These are phyloP conservation scores for Apamea sordens DNA, from an alignment of 2,888 invertebrate genomes.

Conservation along the genomic window DNA sequence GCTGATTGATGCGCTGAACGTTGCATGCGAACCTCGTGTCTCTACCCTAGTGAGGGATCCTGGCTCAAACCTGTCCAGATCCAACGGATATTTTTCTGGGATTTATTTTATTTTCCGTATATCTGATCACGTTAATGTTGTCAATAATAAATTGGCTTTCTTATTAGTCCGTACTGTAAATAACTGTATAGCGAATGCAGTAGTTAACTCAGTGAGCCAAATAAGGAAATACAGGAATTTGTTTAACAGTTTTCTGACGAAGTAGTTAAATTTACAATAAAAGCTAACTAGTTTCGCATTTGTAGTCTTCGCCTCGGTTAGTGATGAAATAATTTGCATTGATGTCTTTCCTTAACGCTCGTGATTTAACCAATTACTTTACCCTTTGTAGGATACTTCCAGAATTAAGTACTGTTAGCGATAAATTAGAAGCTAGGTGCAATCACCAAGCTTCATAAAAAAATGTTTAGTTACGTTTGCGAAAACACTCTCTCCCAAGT, in stretches of 20 bases:
- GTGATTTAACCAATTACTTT: background rate
- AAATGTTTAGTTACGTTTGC: background rate
- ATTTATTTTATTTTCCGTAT: slow-evolving; percentile 51
- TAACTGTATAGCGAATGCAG: slow-evolving; percentile 7
- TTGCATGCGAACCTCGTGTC: slow-evolving; percentile 73
- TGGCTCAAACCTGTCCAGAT: slow-evolving; percentile 49
- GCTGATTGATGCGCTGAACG: slow-evolving; percentile 78
- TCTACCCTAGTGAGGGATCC: slow-evolving; percentile 58
- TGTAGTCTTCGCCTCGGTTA: background rate
- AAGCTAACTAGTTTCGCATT: slow-evolving; percentile 10
- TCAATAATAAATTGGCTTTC: slow-evolving; percentile 52
- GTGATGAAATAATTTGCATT: slow-evolving; percentile 3
- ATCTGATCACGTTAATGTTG: slow-evolving; percentile 51
- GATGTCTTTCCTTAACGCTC: background rate
- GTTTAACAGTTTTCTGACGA: slow-evolving; percentile 22
- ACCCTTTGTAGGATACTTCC: background rate
- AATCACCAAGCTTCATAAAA: background rate
- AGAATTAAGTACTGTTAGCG: background rate
- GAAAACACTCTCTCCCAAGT: background rate
- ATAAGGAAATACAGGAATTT: slow-evolving; percentile 40
- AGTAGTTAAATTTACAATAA: slow-evolving; percentile 37
- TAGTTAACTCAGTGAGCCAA: slow-evolving; percentile 14
- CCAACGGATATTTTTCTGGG: slow-evolving; percentile 42
- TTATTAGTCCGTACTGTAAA: slow-evolving; percentile 18
- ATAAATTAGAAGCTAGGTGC: background rate